Evolutionary conservation across 2,888 invertebrate genomes (phyloP), one percentile per base, ranked within the genome.

Genomic region (Griposia aprilina): DNA sequence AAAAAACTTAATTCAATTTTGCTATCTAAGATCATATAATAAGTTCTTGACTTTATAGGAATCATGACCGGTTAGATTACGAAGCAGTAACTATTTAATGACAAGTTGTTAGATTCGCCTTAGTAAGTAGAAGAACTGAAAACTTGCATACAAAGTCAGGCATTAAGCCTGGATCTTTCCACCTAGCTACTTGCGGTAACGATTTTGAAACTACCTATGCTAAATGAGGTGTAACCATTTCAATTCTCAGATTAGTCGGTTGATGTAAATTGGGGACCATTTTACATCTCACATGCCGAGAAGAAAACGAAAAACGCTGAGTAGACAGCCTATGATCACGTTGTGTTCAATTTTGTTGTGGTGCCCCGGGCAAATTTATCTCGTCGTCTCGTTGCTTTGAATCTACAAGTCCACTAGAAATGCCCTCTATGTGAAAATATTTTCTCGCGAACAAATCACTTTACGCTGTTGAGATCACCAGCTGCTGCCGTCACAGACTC

Each of bases 391-490:
- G 1, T 67, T 15, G 20, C 13, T 67, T 48, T 48, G 48, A 20
- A 17, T 41, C 45, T 45, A 45, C 41, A 41, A 41, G 8, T 8
- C 17, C 41, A 26, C 45, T 48, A 69, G 23, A 20, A 52, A 60
- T 55, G 15, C 41, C 30, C 20, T 52, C 13, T 66, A 59, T 17
- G 63, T 41, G n/a, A 48, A 26, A 48, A 45, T 60, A 57, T 41
- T 48, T 48, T 63, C 55, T 50, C 55, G 13, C 23, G 13, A 36
- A 66, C 26, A 26, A 26, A 55, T 8, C n/a, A 23, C 26, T 55
- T 55, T 11, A 30, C 20, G 13, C 45, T 48, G 26, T 13, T 83
- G 85, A 84, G 78, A 78, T 83, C 82, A 83, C 65, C 72, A 41
- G 1, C n/a, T 6, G 65, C 60, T 52, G 15, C 73, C 26, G 48